phyloP scores from a whole-genome alignment of 2,888 invertebrate genomes.

The Nephrotoma appendiculata region DNA sequence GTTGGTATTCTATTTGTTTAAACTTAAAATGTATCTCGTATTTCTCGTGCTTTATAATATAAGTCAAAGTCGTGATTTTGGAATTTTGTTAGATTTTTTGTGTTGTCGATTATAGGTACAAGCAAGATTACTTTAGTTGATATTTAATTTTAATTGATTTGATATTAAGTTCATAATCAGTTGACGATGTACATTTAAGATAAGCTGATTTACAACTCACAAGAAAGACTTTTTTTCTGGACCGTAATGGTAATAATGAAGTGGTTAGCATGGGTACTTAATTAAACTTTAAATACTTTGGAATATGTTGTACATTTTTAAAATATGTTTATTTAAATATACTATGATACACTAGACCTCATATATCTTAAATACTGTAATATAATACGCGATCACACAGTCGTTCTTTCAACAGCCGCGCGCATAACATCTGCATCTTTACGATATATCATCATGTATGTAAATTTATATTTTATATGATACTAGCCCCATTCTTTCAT shows the following conservation, averaged over 20 bases:
- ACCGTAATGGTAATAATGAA: neutral
- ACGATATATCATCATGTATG: neutral
- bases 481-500: neutral
- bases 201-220: neutral
- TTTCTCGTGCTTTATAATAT: neutral
- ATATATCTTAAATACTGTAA: neutral
- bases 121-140: neutral
- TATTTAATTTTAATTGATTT: neutral
- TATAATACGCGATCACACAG: neutral
- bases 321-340: too few species aligned
- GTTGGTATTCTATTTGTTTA: neutral
- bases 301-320: neutral
- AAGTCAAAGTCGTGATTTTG: neutral
- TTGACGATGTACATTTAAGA: neutral
- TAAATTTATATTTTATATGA: neutral
- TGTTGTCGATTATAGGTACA: neutral
- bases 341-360: too few species aligned
- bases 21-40: neutral
- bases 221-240: neutral
- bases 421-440: neutral
- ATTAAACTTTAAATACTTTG: neutral
- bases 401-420: neutral
- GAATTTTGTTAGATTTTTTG: neutral
- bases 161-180: neutral
- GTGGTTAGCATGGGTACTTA: too few species aligned